Conservation (phyloP, 1,140 invertebrate species). For the Rhopalosiphum maidis region DNA sequence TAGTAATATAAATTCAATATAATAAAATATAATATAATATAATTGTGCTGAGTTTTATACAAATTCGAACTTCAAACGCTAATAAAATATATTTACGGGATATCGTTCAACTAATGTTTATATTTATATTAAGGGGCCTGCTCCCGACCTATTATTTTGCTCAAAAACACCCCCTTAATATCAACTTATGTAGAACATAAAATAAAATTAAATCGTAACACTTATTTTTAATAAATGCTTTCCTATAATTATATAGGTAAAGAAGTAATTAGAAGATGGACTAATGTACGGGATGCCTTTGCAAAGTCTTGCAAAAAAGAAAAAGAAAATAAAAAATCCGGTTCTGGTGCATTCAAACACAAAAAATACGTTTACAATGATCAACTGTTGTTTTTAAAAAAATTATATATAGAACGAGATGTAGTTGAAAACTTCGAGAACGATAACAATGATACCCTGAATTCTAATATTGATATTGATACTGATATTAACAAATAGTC, state of each 20-base stretch:
- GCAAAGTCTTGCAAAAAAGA: constrained; percentile 58
- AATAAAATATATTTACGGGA: no score
- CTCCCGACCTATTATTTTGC: no score
- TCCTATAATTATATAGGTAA: constrained; percentile 46
- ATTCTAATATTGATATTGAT: constrained; percentile 3
- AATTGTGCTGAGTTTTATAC: no score
- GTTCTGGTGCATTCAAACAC: constrained; percentile 58
- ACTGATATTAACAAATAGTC: constrained; percentile 19
- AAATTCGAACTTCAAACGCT: no score
- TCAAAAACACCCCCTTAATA: no score
- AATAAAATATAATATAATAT: no score
- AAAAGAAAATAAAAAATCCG: constrained; percentile 58
- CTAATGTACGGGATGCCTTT: constrained; percentile 59
- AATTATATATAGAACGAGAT: neutral
- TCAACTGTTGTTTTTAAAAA: constrained; percentile 50
- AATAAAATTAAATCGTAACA: no score
- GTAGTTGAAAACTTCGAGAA: neutral
- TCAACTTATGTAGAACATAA: no score
- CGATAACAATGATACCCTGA: neutral
- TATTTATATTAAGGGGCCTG: no score
- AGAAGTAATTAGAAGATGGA: constrained; percentile 59
- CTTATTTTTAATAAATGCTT: no score
- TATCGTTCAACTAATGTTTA: no score
- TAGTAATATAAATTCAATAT: no score
- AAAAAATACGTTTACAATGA: constrained; percentile 59